phyloP scores from a whole-genome alignment of 2,888 invertebrate genomes.

The Epistrophella euchroma region DNA sequence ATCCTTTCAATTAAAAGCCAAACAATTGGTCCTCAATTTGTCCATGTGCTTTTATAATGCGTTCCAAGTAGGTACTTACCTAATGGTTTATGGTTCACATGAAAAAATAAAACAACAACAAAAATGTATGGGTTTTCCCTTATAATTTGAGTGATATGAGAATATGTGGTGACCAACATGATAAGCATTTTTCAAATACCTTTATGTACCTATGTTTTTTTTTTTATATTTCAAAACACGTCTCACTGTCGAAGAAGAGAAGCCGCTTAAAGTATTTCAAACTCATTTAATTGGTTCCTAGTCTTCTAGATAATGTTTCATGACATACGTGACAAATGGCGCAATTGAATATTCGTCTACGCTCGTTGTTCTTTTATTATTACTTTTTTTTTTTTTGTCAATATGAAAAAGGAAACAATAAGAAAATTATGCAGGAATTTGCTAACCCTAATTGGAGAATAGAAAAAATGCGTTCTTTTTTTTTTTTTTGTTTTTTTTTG shows the following conservation, averaged over 20 bases:
- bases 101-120: not conserved
- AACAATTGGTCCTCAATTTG: not conserved
- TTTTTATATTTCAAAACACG: slow-evolving; percentile 70
- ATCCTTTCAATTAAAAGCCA: not conserved
- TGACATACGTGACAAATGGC: slow-evolving; percentile 74
- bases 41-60: not conserved
- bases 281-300: slow-evolving; percentile 70
- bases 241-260: slow-evolving; percentile 28
- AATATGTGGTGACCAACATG: slow-evolving; percentile 2
- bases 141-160: not conserved
- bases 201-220: slow-evolving; percentile 26
- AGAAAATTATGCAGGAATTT: slow-evolving; percentile 74
- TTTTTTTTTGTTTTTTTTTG: not conserved
- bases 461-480: slow-evolving; percentile 46
- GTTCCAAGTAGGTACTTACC: not conserved
- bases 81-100: slow-evolving; percentile 10
- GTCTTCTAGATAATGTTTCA: slow-evolving; percentile 64
- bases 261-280: slow-evolving; percentile 63
- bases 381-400: slow-evolving; percentile 21
- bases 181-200: slow-evolving; percentile 40
- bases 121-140: slow-evolving; percentile 1
- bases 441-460: slow-evolving; percentile 61
- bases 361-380: slow-evolving; percentile 32
- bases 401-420: slow-evolving; percentile 31
- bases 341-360: slow-evolving; percentile 69